Evolutionary conservation across 2,888 invertebrate species (phyloP), one percentile per base, ranked within the genome.

Genomic region (Hetaerina titia): DNA sequence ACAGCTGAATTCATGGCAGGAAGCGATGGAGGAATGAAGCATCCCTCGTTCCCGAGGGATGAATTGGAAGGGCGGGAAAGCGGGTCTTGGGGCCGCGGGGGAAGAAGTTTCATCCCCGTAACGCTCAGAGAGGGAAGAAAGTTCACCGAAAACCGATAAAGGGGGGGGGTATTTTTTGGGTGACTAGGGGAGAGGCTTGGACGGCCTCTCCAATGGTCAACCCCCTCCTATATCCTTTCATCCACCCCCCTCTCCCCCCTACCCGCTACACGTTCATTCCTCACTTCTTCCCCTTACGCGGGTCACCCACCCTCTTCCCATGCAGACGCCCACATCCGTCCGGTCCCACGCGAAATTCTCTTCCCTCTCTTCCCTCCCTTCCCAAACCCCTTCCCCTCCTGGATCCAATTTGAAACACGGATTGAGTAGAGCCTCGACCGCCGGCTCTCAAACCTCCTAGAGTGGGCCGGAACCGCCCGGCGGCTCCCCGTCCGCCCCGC

Each of bases 391-490:
- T 31, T 81, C 81, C 31, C 19, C 60, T 8, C n/a, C 31, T 19
- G 19, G 64, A 64, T 63, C 64, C 64, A 90, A 90, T 63, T 90
- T 64, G 63, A 64, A 64, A 90, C 63, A 90, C 31, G 64, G 90
- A 90, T 45, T 31, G 89, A 89, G 22, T n/a, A 22, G 45, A 45
- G 57, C 58, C 89, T 57, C 56, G 57, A 89, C 57, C 22, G 15
- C 25, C 90, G 13, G 31, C 64, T 19, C 63, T 17, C 64, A 81
- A 15, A 81, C 81, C 81, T 81, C 69, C 81, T 9, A 25, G 81
- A 25, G 31, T 9, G 25, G n/a, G 19, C 25, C 81, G 69, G 31
- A 81, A 81, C 11, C 81, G 25, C 9, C 25, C 19, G 31, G 4
- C n/a, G 45, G 45, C 58, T 19, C 22, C 19, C 31, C 13, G 6